Base-by-base conservation (phyloP, 2,797 vertebrate genomes). In the Fundulus diaphanus region DNA sequence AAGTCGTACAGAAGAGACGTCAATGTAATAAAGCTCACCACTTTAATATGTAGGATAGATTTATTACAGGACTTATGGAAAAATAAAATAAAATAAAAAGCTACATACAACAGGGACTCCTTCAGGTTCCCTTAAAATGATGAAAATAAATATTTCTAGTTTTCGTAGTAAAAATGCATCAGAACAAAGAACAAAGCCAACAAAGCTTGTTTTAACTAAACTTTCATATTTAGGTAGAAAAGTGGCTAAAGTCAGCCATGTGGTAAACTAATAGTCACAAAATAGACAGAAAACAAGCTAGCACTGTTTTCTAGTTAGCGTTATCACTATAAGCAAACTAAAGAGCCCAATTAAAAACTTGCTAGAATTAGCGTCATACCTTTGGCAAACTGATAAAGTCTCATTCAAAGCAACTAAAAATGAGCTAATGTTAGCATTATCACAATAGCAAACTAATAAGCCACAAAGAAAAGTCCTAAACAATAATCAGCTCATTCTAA, bases 11-110 rank as follows among this genome's bases (percentile, higher is more conserved):
- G 75, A 78, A 22, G 73, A 76, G 79, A 86, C 54, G 24, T 67
- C 35, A 57, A 31, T 70, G 84, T 44, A 90, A 90, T 89, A 90
- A 87, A 76, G 44, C 59, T 51, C 48, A 44, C 40, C 51, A 52
- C 51, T 85, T 86, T 88, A 87, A 85, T 86, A 87, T 85, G 77
- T 82, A 79, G 76, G 77, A 78, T 48, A 1, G 81, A 78, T 82
- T 80, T 78, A 71, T 68, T 44, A 68, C 51, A 44, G 68, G 35
- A 27, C 35, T 73, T 72, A 73, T 51, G 6, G 5, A 63, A 44
- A 16, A 27, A 66, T 12, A 42, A 57, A 56, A 54, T n/a, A 76
- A 52, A 54, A 18, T 12, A n/a, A 74, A 56, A 33, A 29, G 31
- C 54, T 48, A 40, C 15, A 33, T 74, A 49, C 72, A 59, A 77